These are phyloP conservation scores for Fabriciana adippe DNA, from an alignment of 2,888 invertebrate genomes.

Conservation along the genomic window DNA sequence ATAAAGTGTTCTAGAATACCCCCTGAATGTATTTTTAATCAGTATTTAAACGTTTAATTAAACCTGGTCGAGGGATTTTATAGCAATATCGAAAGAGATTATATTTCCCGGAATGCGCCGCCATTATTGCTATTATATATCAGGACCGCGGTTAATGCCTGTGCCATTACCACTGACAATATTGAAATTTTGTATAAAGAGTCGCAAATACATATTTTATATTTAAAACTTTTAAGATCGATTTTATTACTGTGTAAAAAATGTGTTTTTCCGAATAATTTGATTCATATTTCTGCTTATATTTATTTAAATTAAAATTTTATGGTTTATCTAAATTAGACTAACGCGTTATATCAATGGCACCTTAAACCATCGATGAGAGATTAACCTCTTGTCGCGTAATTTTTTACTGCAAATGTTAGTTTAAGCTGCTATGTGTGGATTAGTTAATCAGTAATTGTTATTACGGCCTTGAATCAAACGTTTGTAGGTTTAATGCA, in stretches of 20 bases:
- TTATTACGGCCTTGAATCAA: no score
- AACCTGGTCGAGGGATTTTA: slow-evolving; percentile 42
- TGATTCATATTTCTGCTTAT: neutral
- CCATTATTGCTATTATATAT: slow-evolving; percentile 42
- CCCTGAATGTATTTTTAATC: slow-evolving; percentile 45
- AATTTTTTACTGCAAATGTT: no score
- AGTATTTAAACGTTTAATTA: slow-evolving; percentile 46
- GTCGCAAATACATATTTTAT: slow-evolving; percentile 12
- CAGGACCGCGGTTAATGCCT: slow-evolving; percentile 38
- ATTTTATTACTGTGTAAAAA: slow-evolving; percentile 5
- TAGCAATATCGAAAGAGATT: slow-evolving; percentile 43
- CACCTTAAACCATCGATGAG: no score
- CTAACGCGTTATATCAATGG: no score
- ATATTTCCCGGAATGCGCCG: slow-evolving; percentile 37
- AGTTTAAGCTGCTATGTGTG: no score
- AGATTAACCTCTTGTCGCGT: no score
- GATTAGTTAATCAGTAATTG: no score
- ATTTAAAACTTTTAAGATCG: slow-evolving; percentile 16
- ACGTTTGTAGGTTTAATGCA: no score
- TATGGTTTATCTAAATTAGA: no score
- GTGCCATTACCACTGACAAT: slow-evolving; percentile 32
- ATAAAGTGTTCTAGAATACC: slow-evolving; percentile 37
- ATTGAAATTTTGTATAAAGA: slow-evolving; percentile 35
- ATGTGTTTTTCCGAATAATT: neutral
- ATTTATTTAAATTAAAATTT: no score